A percentile compares a stretch with the other conserved stretches of the same genome.
These are phyloP conservation scores for Stomatorhinus ivindoensis DNA, from an alignment of 2,113 vertebrate species.

Conservation along the genomic window DNA sequence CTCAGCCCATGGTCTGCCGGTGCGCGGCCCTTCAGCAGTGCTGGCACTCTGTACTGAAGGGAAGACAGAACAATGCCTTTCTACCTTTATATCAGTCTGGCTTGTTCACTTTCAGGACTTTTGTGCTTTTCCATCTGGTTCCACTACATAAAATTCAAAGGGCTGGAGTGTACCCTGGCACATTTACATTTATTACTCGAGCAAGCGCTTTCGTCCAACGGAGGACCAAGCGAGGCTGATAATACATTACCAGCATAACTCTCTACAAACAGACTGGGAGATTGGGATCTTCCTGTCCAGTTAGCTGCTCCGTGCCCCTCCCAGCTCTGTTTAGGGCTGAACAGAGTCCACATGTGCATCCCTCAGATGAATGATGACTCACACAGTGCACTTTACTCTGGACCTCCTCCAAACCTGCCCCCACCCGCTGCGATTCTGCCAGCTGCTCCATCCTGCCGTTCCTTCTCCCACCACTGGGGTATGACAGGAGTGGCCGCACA, in stretches of 20 bases:
- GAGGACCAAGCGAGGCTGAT: neutral
- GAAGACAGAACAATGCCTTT: neutral
- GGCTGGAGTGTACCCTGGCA: neutral
- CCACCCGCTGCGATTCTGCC: neutral
- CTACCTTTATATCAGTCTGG: neutral
- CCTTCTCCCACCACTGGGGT: neutral
- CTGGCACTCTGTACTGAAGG: neutral
- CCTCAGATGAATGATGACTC: neutral
- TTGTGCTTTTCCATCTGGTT: neutral
- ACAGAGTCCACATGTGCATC: neutral
- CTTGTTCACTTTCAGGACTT: neutral
- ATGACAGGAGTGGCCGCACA: neutral
- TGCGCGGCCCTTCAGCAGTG: neutral
- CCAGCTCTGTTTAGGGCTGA: neutral
- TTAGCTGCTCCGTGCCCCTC: neutral
- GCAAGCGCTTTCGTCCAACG: neutral
- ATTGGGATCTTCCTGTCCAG: neutral
- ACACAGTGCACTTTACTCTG: neutral
- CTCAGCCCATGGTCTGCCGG: neutral
- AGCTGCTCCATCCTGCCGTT: neutral
- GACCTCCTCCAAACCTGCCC: neutral
- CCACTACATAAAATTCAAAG: neutral
- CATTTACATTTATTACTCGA: neutral
- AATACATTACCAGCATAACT: neutral
- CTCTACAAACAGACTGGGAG: neutral